Percentiles rank a stretch among this genome's conserved stretches.
phyloP scores from a whole-genome alignment of 1,140 invertebrate species.

The Drosophila fuyamai region DNA sequence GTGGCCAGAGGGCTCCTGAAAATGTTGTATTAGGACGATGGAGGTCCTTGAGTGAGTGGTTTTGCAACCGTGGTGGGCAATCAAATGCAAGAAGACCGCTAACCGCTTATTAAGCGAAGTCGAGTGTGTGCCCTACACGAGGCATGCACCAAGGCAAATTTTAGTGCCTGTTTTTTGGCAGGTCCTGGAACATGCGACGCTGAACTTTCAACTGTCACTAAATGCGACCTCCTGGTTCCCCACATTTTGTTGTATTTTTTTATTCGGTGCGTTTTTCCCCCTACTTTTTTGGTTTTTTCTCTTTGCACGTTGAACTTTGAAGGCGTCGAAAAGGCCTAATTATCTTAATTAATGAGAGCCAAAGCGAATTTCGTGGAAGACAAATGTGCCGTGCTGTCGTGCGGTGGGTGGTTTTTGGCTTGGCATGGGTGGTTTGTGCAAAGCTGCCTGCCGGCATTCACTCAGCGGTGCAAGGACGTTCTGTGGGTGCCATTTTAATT shows the following conservation, averaged over 20 bases:
- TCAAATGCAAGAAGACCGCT: constrained; percentile 42
- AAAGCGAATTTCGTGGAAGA: constrained; percentile 81
- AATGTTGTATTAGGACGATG: background rate
- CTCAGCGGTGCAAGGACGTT: constrained; percentile 76
- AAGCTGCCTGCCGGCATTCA: constrained; percentile 51
- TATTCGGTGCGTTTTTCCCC: constrained; percentile 24
- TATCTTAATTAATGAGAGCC: constrained; percentile 82
- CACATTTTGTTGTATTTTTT: constrained; percentile 18
- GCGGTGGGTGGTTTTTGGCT: constrained; percentile 17
- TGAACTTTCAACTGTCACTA: constrained; percentile 62
- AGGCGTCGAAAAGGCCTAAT: constrained; percentile 82
- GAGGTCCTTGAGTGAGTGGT: constrained; percentile 18
- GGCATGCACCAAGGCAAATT: constrained; percentile 41
- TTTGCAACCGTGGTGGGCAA: constrained; percentile 27
- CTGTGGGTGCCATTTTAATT: constrained; percentile 79
- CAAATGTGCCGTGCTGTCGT: constrained; percentile 63
- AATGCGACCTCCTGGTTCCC: constrained; percentile 9
- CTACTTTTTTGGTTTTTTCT: constrained; percentile 15
- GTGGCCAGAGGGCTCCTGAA: background rate
- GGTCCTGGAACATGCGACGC: constrained; percentile 31
- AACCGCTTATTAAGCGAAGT: constrained; percentile 66
- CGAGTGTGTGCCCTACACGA: constrained; percentile 40
- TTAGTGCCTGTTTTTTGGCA: constrained; percentile 25
- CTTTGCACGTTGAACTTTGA: constrained; percentile 72
- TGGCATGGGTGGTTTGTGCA: constrained; percentile 22